phyloP scores from a whole-genome alignment of 1,140 invertebrate species.

The Cotesia glomerata region DNA sequence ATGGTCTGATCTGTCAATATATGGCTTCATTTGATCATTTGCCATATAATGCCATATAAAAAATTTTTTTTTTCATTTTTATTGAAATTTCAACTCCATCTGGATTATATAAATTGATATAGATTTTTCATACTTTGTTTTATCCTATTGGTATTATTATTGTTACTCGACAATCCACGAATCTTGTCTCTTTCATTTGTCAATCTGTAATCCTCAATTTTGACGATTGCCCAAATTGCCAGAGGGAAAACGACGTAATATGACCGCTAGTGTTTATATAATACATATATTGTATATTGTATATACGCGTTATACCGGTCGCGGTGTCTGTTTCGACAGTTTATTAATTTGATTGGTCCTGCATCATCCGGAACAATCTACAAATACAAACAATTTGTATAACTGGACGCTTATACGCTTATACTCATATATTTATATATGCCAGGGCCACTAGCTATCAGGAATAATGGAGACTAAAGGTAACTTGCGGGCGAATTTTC shows the following conservation, averaged over 20 bases:
- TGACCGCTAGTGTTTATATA: conserved; percentile 39
- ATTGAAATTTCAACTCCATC: too few relatives aligned
- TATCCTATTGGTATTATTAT: neutral
- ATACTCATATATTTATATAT: neutral
- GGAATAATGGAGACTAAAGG: too few relatives aligned
- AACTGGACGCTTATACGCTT: neutral
- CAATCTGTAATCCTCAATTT: conserved; percentile 64
- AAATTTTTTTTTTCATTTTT: too few relatives aligned
- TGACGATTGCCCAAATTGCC: conserved; percentile 59
- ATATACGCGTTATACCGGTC: conserved; percentile 14
- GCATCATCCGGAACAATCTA: conserved; percentile 22
- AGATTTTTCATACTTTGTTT: neutral
- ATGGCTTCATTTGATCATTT: too few relatives aligned
- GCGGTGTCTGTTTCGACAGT: conserved; percentile 56
- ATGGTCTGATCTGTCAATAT: too few relatives aligned
- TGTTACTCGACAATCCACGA: too few relatives aligned
- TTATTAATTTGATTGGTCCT: conserved; percentile 62
- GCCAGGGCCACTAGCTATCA: neutral
- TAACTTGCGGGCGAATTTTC: too few relatives aligned
- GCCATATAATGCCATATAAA: too few relatives aligned
- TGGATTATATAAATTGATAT: neutral
- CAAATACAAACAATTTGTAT: conserved; percentile 1
- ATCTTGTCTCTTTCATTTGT: conserved; percentile 5
- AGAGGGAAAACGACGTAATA: conserved; percentile 53
- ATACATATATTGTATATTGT: conserved; percentile 1